Base-by-base conservation (phyloP, 2,113 vertebrate species). In the Otocyon megalotis region DNA sequence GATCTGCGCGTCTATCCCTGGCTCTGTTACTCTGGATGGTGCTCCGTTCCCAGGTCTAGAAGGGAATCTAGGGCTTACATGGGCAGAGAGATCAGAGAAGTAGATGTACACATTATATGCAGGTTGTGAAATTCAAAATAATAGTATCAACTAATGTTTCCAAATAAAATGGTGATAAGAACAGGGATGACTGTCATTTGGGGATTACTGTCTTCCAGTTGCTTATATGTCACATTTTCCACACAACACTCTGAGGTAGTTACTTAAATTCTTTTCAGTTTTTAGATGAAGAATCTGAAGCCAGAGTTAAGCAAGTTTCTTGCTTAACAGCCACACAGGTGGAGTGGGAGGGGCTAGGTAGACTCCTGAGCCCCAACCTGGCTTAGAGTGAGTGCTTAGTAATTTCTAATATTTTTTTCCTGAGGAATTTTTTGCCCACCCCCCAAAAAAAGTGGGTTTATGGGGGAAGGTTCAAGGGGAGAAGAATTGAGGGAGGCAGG, bases 251-350 rank as follows among this genome's bases (percentile, higher is more conserved):
- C 26, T 26, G 85, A 3, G 15, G 17, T 1, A 48, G 50, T 17
- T 12, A 32, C 8, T 30, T 53, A 6, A 9, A 43, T 35, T 10
- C 28, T 22, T 48, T 35, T 19, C 43, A 7, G 53, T n/a, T 22
- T 77, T 35, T 11, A 17, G 67, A 12, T 82, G 13, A 50, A 30
- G 37, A 50, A 82, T 43, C 8, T 11, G 60, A 63, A 90, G 43
- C 22, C n/a, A 69, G 37, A 30, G 20, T 58, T 48, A 13, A n/a
- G n/a, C n/a, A n/a, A 30, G 26, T 14, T 71, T 71, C 89, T 35
- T 65, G 9, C 15, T 20, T 20, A 20, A 0, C 2, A 48, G 12
- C 17, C 22, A 48, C n/a, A 48, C 16, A 0, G 24, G 22, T 50
- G 15, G 22, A 2, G 20, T 35, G 17, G 3, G 63, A 74, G 48